phyloP scores from a whole-genome alignment of 2,888 invertebrate genomes.

The Eupithecia vulgata region DNA sequence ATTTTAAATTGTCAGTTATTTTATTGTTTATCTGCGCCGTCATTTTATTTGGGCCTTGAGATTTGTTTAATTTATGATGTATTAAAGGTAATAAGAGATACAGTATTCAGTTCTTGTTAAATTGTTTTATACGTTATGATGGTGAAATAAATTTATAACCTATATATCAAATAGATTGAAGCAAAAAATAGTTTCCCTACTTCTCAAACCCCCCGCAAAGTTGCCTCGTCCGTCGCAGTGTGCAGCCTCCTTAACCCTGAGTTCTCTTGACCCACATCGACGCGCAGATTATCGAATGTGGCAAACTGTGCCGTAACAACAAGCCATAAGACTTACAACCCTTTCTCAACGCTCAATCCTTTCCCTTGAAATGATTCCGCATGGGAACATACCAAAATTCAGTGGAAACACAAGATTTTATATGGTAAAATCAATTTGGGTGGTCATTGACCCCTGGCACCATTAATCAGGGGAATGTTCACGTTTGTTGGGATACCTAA shows the following conservation, averaged over 20 bases:
- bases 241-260: slow-evolving; percentile 50
- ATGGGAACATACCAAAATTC: background rate
- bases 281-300: slow-evolving; percentile 74
- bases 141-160: background rate
- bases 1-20: too few species aligned
- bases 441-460: slow-evolving; percentile 4
- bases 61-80: too few species aligned
- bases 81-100: too few species aligned
- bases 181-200: background rate
- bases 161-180: background rate
- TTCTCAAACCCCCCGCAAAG: background rate
- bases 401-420: background rate
- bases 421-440: background rate
- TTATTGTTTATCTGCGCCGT: too few species aligned
- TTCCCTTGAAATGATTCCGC: background rate
- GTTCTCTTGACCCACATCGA: slow-evolving; percentile 72
- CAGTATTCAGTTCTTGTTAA: too few species aligned
- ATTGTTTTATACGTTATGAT: too few species aligned
- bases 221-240: slow-evolving; percentile 17
- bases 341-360: slow-evolving; percentile 11
- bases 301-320: slow-evolving; percentile 59
- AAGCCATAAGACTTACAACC: slow-evolving; percentile 28
- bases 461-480: background rate
- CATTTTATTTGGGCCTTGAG: too few species aligned
- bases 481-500: background rate